Base-by-base conservation (phyloP, 2,113 vertebrate species). In the Saguinus midas region DNA sequence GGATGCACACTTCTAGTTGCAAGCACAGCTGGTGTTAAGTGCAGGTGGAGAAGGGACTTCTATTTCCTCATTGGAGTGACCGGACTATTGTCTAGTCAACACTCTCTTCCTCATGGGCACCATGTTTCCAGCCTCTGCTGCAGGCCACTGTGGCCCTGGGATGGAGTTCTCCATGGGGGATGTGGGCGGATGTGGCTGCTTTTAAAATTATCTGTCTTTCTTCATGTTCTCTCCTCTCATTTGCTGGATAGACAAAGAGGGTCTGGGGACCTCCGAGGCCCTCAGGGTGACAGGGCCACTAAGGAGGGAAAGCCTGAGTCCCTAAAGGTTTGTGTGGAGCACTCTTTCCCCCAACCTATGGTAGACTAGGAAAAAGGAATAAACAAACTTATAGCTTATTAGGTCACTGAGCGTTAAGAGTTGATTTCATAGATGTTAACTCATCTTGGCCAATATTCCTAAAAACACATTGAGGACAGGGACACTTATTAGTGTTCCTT, bases 1-100 rank as follows among this genome's bases (percentile, higher is more conserved):
- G 10, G 66, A 17, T 14, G 1, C 1, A 18, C 32, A 32, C 8
- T 2, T 43, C 35, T 27, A 21, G 17, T n/a, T n/a, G 43, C 3
- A 1, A 8, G 1, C 29, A 3, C 1, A 1, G 14, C 52, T 43
- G 20, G 76, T n/a, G 27, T 3, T n/a, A 1, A 35, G 17, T 32
- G 10, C 37, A 14, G 18, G 55, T 8, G 40, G n/a, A 79, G 12
- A 64, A 50, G 20, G 7, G 27, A 20, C 5, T 68, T 21, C 37
- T 48, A 4, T 58, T 72, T 52, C 32, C 3, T 14, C 66, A 58
- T 1, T 25, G 27, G 12, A 78, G 12, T 23, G 9, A 1, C n/a
- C 3, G 0, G 7, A 29, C 45, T 8, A 0, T 0, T 40, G 40
- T 9, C 52, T 17, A 52, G 52, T 52, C 52, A 52, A 52, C 3